Conservation (phyloP, 1,140 invertebrate genomes). For the Lerema accius region DNA sequence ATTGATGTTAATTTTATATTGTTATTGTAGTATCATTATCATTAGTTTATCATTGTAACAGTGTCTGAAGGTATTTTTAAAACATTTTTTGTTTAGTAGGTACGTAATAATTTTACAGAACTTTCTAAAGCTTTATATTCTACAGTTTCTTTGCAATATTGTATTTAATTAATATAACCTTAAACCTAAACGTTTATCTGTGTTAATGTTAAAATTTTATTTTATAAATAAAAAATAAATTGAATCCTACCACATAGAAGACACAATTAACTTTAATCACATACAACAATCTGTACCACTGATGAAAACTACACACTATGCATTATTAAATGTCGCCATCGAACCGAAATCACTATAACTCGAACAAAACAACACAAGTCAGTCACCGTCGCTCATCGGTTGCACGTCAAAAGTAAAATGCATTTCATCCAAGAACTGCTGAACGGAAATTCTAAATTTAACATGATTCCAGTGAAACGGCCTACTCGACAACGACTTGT, state of each 20-base stretch:
- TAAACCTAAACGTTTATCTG: too few species aligned
- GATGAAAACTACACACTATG: constrained; percentile 14
- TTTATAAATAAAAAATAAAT: too few species aligned
- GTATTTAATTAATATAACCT: background rate
- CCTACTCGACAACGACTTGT: constrained; percentile 52
- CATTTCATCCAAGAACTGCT: constrained; percentile 73
- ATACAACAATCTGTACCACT: constrained; percentile 9
- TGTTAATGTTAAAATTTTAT: too few species aligned
- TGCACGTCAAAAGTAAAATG: constrained; percentile 61
- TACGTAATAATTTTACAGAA: too few species aligned
- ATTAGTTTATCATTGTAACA: constrained; percentile 20
- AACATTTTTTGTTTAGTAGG: background rate
- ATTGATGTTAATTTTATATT: constrained; percentile 21
- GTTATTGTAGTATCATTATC: constrained; percentile 3
- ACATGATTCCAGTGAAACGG: constrained; percentile 72
- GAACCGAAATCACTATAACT: constrained; percentile 27
- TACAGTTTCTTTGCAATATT: background rate
- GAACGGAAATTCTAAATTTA: constrained; percentile 81
- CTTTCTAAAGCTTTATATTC: too few species aligned
- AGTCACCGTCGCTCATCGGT: constrained; percentile 37
- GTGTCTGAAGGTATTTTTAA: background rate
- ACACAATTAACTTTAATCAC: background rate
- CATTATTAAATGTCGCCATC: constrained; percentile 12
- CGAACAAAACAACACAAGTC: constrained; percentile 37
- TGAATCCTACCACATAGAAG: too few species aligned